These are phyloP conservation scores for Lasioglossum baleicum DNA, from an alignment of 1,140 invertebrate species.

Conservation along the genomic window DNA sequence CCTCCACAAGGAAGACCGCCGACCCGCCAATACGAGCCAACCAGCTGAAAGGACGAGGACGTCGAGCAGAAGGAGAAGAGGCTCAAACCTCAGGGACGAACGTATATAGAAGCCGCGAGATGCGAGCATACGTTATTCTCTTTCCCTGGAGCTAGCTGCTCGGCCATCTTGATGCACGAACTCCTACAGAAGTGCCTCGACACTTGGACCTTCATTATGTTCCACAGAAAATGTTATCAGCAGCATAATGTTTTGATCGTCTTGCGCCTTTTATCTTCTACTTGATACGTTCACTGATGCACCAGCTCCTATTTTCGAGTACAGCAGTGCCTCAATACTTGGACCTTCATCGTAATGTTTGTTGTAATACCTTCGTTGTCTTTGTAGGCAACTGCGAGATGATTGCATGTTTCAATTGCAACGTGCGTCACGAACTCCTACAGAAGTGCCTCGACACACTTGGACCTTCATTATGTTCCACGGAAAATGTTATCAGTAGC, in stretches of 20 bases:
- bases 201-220: not conserved
- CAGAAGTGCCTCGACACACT: not conserved
- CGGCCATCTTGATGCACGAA: constrained; percentile 8
- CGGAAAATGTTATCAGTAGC: too few species aligned
- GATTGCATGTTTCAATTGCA: too few species aligned
- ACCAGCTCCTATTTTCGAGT: too few species aligned
- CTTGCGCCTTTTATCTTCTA: too few species aligned
- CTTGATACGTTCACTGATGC: too few species aligned
- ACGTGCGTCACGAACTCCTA: too few species aligned
- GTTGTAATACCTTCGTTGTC: too few species aligned
- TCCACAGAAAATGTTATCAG: too few species aligned
- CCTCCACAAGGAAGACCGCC: constrained; percentile 53
- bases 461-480: not conserved
- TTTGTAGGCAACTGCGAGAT: too few species aligned
- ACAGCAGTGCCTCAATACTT: too few species aligned
- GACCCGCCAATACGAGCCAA: constrained; percentile 60
- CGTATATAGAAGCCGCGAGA: not conserved
- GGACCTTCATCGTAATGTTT: too few species aligned
- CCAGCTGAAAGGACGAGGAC: constrained; percentile 28
- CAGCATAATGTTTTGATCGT: too few species aligned
- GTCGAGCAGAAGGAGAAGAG: constrained; percentile 3
- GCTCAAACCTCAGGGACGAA: not conserved
- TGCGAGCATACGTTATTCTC: constrained; percentile 23
- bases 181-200: not conserved
- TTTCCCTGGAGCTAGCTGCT: not conserved